Evolutionary conservation across 2,113 vertebrate genomes (phyloP), one percentile per base, ranked within the genome.

Genomic region (Tragelaphus imberbis): DNA sequence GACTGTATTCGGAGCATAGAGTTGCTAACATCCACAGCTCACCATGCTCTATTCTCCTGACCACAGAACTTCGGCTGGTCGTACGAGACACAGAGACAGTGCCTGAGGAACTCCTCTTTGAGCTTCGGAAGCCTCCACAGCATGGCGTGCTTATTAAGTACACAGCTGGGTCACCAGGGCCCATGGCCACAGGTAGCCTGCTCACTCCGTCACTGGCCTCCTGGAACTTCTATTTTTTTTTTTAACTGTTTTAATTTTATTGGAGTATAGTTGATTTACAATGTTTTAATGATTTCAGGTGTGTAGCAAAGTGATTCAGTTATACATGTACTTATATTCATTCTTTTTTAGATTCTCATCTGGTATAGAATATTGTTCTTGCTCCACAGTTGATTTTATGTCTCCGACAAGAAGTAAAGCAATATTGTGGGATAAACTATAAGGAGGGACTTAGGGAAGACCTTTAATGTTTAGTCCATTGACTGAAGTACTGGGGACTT

Each of bases 41-140:
- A 23, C 49, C 13, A 2, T 7, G 27, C 44, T 56, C 71, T 77
- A 0, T 84, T 94, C 44, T 91, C 49, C n/a, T 4, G 84, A 21
- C 63, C 44, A 7, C 95, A 98, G 99, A 99, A 49, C 99, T 99
- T 94, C 99, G 99, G 97, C 55, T 99, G 97, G 98, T 98, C 0
- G 99, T 99, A 13, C 99, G 98, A 1, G 99, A 99, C 55, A 97
- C 98, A 0, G 99, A 99, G 90, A 99, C 99, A 6, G 95, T 98
- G 56, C 99, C 99, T 0, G 99, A 99, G 81, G 99, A 99, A 12
- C 98, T 99, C 96, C 99, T 99, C 98, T 99, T 99, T 88, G 99
- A 99, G 98, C 98, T 99, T 96, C 99, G 99, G 88, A 99, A 99
- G n/a, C 98, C 99, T 61, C 99, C 99, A 0, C 88, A 21, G 30